Conservation (phyloP, 1,140 invertebrate species). For the Calephelis virginiensis region DNA sequence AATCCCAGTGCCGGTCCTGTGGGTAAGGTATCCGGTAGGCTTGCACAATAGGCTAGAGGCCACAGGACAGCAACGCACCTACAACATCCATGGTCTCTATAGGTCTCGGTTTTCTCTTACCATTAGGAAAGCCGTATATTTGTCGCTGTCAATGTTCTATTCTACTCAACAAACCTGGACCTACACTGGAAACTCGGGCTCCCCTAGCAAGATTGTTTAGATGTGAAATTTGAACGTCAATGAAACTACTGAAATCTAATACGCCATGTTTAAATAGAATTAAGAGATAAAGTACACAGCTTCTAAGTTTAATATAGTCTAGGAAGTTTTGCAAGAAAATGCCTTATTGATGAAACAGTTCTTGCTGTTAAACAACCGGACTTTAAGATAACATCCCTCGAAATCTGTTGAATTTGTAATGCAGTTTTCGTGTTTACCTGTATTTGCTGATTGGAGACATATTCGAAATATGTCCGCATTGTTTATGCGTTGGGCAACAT, state of each 20-base stretch:
- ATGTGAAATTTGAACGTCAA: too few relatives aligned
- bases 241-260: not conserved
- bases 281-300: constrained; percentile 13
- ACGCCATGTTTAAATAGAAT: not conserved
- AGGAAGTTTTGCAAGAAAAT: constrained; percentile 41
- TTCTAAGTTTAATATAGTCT: constrained; percentile 32
- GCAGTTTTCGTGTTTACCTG: constrained; percentile 5
- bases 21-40: too few relatives aligned
- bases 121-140: too few relatives aligned
- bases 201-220: too few relatives aligned
- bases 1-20: too few relatives aligned
- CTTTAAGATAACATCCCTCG: constrained; percentile 14
- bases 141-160: too few relatives aligned
- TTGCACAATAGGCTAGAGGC: too few relatives aligned
- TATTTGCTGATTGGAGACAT: not conserved
- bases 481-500: not conserved
- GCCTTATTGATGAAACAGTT: constrained; percentile 42
- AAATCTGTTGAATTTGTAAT: constrained; percentile 11
- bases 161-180: too few relatives aligned
- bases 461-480: not conserved
- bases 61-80: too few relatives aligned
- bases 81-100: too few relatives aligned
- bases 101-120: too few relatives aligned
- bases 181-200: too few relatives aligned
- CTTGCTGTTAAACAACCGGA: constrained; percentile 30